Evolutionary conservation across 2,113 vertebrate genomes (phyloP).

Genomic region (Arothron firmamentum): DNA sequence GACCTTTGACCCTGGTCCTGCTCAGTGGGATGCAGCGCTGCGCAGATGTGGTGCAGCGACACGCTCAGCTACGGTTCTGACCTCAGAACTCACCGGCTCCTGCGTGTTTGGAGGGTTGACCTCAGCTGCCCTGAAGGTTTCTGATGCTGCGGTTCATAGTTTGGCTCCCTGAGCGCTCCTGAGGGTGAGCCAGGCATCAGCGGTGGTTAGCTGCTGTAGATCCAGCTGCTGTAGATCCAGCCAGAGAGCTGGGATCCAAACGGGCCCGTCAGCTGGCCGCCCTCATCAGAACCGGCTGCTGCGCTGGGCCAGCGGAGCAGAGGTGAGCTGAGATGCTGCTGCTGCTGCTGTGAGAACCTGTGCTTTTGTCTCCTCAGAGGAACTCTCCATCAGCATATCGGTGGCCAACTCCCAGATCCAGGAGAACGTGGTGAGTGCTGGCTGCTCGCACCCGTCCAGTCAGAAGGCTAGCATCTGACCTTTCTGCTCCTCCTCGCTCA

Average conservation of each 20-base stretch:
- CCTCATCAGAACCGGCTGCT: too few relatives aligned
- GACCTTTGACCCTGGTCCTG: background rate
- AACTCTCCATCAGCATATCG: constrained; percentile 95
- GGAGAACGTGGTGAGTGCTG: constrained; percentile 94
- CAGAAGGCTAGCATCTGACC: background rate
- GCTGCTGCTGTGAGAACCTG: background rate
- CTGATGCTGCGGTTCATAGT: background rate
- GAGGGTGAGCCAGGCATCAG: constrained; percentile 22
- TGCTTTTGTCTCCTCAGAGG: constrained; percentile 78
- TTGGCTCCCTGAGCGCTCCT: constrained; percentile 21
- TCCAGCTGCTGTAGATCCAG: too few relatives aligned
- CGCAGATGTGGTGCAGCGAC: background rate
- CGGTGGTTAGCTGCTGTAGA: too few relatives aligned
- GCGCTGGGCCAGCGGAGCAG: too few relatives aligned
- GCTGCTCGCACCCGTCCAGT: too few relatives aligned
- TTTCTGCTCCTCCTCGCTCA: constrained; percentile 53
- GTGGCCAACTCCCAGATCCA: constrained; percentile 96
- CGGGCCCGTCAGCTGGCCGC: constrained; percentile 23
- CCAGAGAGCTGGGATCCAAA: constrained; percentile 35
- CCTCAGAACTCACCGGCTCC: too few relatives aligned
- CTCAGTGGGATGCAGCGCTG: background rate
- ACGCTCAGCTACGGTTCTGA: too few relatives aligned
- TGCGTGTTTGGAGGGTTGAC: too few relatives aligned
- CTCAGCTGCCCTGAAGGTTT: too few relatives aligned
- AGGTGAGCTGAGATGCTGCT: too few relatives aligned